Evolutionary conservation across 2,113 vertebrate species (phyloP).

Genomic region (Pelecanus crispus): DNA sequence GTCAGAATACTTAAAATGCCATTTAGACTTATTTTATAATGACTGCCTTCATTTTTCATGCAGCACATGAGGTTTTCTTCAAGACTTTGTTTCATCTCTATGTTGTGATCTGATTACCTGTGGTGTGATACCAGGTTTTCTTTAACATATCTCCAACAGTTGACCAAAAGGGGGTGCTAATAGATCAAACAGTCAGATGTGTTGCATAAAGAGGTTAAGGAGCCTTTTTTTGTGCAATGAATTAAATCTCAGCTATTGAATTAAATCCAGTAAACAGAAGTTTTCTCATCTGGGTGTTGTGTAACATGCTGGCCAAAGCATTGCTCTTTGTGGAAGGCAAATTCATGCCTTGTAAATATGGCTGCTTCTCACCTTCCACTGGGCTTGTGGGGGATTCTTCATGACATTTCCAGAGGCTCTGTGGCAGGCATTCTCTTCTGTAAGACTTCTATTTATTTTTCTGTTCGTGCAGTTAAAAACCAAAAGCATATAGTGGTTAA

Average conservation of each 20-base stretch:
- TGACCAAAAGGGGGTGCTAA: slow-evolving; percentile 65
- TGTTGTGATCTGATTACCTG: neutral
- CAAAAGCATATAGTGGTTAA: neutral
- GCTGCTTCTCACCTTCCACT: neutral
- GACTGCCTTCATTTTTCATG: neutral
- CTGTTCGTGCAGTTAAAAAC: neutral
- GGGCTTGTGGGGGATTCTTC: neutral
- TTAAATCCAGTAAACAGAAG: neutral
- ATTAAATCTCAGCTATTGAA: neutral
- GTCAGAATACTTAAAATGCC: neutral
- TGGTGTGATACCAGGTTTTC: neutral
- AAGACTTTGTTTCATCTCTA: neutral
- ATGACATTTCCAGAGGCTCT: neutral
- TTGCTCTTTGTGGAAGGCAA: neutral
- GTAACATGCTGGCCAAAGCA: neutral
- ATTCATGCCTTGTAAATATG: neutral
- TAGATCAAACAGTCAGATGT: slow-evolving; percentile 40
- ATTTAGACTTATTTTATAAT: neutral
- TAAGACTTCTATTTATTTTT: neutral
- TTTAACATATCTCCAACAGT: neutral
- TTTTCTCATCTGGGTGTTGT: neutral
- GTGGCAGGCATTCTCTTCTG: neutral
- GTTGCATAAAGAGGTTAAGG: neutral
- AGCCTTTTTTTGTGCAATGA: neutral
- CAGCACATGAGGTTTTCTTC: neutral